Conservation (phyloP, 2,113 vertebrate species). For the Lophius piscatorius region DNA sequence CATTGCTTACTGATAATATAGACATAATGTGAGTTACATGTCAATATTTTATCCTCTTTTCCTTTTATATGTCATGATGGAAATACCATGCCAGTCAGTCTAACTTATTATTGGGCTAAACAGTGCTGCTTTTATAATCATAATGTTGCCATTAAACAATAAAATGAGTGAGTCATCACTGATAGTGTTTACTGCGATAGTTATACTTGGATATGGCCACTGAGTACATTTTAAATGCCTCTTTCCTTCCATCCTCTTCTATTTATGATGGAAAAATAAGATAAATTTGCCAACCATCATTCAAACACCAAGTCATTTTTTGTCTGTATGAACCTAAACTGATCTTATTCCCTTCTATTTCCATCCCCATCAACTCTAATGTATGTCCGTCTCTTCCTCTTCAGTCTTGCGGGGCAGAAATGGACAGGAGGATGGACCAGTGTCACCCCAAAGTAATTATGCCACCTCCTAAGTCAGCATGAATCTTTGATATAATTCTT, state of each 20-base stretch:
- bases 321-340: neutral
- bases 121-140: too few relatives aligned
- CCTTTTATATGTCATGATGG: too few relatives aligned
- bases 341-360: neutral
- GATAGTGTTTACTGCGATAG: too few relatives aligned
- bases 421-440: slow-evolving; percentile 87
- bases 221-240: too few relatives aligned
- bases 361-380: neutral
- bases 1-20: too few relatives aligned
- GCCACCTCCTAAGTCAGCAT: neutral
- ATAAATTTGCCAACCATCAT: neutral
- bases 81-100: too few relatives aligned
- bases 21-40: too few relatives aligned
- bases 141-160: too few relatives aligned
- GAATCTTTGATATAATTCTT: neutral
- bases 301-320: neutral
- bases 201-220: too few relatives aligned
- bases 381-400: slow-evolving; percentile 12
- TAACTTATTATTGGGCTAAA: too few relatives aligned
- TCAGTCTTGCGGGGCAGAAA: slow-evolving; percentile 83
- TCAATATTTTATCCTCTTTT: too few relatives aligned
- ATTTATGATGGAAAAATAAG: neutral
- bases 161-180: too few relatives aligned
- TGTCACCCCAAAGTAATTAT: slow-evolving; percentile 81
- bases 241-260: neutral